Evolutionary conservation across 2,888 invertebrate genomes (phyloP), one percentile per base, ranked within the genome.

Genomic region (Dryocosmus kuriphilus): DNA sequence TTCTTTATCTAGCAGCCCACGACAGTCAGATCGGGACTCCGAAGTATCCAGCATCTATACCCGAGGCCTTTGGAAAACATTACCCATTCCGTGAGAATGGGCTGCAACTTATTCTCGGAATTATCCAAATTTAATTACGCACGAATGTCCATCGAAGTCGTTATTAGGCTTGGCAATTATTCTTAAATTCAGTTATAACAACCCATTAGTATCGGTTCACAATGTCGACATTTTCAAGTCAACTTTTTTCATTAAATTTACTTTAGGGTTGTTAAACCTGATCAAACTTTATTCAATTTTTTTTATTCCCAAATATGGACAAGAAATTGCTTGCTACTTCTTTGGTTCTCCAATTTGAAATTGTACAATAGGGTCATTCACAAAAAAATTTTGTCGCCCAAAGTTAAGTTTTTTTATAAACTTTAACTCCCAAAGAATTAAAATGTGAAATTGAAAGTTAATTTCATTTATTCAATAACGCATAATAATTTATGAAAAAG

Each of bases 11-110:
- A 71, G 71, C 71, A 71, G 51, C 51, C 71, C 71, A 71, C 71
- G 71, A 71, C 71, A 71, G 71, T 30, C 71, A 71, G 71, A 71
- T 71, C 71, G 71, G 30, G 71, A 51, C 71, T 71, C 51, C 67
- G 51, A 46, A 67, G 35, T 11, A 35, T n/a, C n/a, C n/a, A n/a
- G n/a, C n/a, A n/a, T n/a, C n/a, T 11, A 35, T 35, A 35, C 35
- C 46, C 67, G 30, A 46, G 51, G 67, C 67, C 67, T 51, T 51
- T 67, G 67, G 27, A 67, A 67, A 67, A 67, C 51, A 71, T 67
- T 71, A 71, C 71, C 71, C 71, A 51, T 51, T 71, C 71, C 71
- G 71, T 71, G 71, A 71, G 71, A 71, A 71, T 71, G 71, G 71
- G 71, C 51, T 32, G 30, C 30, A 71, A 71, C 51, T 51, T 71